Evolutionary conservation across 2,113 vertebrate species (phyloP).

Genomic region (Corydoras maculifer): DNA sequence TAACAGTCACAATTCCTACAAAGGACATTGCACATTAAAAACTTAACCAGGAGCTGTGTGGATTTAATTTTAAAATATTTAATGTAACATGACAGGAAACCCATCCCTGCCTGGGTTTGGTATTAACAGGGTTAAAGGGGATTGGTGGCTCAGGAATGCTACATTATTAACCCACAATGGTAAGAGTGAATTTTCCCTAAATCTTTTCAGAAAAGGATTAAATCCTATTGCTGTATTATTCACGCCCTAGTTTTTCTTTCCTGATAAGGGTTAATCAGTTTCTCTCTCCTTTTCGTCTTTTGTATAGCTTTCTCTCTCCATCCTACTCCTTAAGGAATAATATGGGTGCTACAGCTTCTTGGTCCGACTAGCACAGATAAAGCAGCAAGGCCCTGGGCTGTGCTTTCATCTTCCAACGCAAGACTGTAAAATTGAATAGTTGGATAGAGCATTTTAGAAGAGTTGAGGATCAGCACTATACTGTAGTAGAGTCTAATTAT

Average conservation of each 20-base stretch:
- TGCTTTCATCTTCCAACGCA: constrained; percentile 40
- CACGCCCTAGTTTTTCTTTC: constrained; percentile 39
- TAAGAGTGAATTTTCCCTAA: constrained; percentile 19
- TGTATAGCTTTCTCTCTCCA: constrained; percentile 7
- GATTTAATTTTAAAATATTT: no score
- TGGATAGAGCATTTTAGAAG: constrained; percentile 14
- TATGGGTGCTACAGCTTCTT: constrained; percentile 33
- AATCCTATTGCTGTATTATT: constrained; percentile 42
- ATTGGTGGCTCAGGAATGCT: constrained; percentile 5
- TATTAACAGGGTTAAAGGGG: constrained; percentile 7
- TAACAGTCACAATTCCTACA: no score
- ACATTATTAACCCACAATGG: constrained; percentile 36
- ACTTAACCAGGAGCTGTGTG: no score
- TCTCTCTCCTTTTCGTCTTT: constrained; percentile 9
- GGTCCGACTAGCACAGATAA: constrained; percentile 34
- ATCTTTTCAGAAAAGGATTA: constrained; percentile 36
- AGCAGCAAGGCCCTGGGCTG: constrained; percentile 29
- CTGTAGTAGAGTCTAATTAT: constrained; percentile 1
- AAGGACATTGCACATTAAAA: no score
- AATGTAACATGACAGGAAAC: not conserved
- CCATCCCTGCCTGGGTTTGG: not conserved
- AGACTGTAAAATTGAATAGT: constrained; percentile 31
- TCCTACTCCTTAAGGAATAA: constrained; percentile 22
- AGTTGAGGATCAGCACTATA: constrained; percentile 13
- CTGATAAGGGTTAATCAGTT: constrained; percentile 43